Evolutionary conservation across 2,797 vertebrate genomes (phyloP), one percentile per base, ranked within the genome.

Genomic region (Diplodus sargus): DNA sequence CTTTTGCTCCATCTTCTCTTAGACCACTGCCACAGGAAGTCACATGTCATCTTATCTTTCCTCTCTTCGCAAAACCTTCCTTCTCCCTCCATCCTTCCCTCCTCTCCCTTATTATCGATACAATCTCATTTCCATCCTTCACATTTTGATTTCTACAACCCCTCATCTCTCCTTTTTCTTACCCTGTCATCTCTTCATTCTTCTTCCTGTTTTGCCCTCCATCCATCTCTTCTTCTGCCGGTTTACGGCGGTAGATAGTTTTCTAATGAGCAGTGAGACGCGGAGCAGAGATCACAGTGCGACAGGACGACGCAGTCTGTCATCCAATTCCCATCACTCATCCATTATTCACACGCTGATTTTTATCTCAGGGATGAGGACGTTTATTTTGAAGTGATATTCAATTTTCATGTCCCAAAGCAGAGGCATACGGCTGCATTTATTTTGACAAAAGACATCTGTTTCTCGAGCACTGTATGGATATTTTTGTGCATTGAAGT

Each of bases 261-360:
- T 92, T 90, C 39, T 92, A 93, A 92, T 92, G 91, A 92, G 90
- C 93, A 76, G 76, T 61, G 87, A 86, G 87, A 92, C 90, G 91
- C 82, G 87, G 89, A 89, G 90, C 90, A 87, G 84, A 90, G 90
- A 93, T 93, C 92, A 91, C 86, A 91, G 90, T 43, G 86, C 87
- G 85, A 89, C 86, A 84, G 83, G 84, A 89, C 79, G 88, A 86
- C 87, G 70, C 70, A 28, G 79, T 82, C 88, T 90, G 90, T 92
- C 93, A 93, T 90, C 92, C 81, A 88, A 87, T 89, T 93, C 91
- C 90, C 90, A 83, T 91, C 86, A 91, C 84, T 93, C 91, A 93
- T 94, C 78, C 80, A 93, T 94, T 92, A 93, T 94, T 94, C 90
- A 94, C 81, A 7, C 61, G 3, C 67, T 9, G 52, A 88, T 90